Conservation (phyloP, 1,140 invertebrate genomes). For the Macrocentrus cingulum region DNA sequence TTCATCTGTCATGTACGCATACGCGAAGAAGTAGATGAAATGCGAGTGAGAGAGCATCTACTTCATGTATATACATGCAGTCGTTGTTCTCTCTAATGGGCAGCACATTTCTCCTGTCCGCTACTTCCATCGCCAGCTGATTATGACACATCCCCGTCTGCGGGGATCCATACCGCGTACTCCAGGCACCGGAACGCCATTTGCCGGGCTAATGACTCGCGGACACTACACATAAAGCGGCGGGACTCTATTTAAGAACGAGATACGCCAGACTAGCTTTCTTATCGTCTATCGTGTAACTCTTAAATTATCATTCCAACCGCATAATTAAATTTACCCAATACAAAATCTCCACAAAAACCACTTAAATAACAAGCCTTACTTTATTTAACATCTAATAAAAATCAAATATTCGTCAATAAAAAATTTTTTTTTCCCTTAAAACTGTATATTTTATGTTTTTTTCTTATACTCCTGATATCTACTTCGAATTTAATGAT, state of each 20-base stretch:
- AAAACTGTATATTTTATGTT: neutral
- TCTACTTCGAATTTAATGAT: too few species aligned
- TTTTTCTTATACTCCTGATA: too few species aligned
- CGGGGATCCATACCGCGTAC: slow-evolving; percentile 48
- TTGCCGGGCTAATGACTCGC: slow-evolving; percentile 56
- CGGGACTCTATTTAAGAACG: slow-evolving; percentile 11
- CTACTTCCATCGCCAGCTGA: slow-evolving; percentile 55
- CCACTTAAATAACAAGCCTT: too few species aligned
- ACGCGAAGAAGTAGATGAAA: slow-evolving; percentile 2
- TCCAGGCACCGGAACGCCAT: slow-evolving; percentile 54
- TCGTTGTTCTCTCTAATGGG: slow-evolving; percentile 55
- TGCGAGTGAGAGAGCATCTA: neutral
- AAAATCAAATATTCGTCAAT: too few species aligned
- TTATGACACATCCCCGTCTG: slow-evolving; percentile 56
- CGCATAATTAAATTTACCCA: neutral
- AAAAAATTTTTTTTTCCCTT: too few species aligned
- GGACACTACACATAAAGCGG: slow-evolving; percentile 37
- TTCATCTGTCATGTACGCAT: slow-evolving; percentile 12
- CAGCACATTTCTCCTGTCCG: slow-evolving; percentile 51
- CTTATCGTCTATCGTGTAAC: slow-evolving; percentile 11
- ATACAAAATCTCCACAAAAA: too few species aligned
- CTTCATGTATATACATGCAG: slow-evolving; percentile 21
- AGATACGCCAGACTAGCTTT: slow-evolving; percentile 13
- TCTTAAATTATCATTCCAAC: slow-evolving; percentile 8
- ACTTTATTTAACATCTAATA: neutral